A percentile compares a stretch with the other conserved stretches of the same genome.
Evolutionary conservation across 1,140 invertebrate genomes (phyloP).

Genomic region (Rhysida immarginata): DNA sequence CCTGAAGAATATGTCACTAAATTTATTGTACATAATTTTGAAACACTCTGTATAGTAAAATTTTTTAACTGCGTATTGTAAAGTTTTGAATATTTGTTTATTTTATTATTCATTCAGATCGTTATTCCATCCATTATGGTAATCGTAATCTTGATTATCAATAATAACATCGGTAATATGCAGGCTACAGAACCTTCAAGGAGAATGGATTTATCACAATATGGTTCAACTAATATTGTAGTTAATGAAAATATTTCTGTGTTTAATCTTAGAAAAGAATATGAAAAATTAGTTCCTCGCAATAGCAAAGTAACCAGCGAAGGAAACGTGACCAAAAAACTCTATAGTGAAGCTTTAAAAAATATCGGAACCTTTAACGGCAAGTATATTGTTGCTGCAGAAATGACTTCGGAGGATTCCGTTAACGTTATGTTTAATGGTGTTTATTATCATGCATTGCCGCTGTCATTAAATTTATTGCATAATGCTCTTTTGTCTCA

Average conservation of each 20-base stretch:
- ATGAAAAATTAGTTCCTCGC: neutral
- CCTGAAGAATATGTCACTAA: no score
- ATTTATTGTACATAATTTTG: no score
- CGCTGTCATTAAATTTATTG: neutral
- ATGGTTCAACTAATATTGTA: neutral
- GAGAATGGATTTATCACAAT: no score
- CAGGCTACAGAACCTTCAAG: neutral
- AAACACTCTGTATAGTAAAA: no score
- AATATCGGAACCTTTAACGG: neutral
- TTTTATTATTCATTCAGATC: no score
- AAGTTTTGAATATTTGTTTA: no score
- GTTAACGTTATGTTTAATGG: neutral
- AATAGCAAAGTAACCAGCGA: neutral
- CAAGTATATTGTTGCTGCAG: neutral
- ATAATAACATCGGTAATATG: neutral
- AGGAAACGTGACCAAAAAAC: no score
- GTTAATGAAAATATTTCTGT: neutral
- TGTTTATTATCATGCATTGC: neutral
- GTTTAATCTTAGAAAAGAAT: neutral
- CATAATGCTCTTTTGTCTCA: neutral
- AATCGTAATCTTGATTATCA: neutral
- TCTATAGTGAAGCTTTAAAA: neutral
- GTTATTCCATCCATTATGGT: neutral
- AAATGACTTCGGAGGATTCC: neutral
- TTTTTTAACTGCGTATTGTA: no score